Evolutionary conservation across 2,113 vertebrate genomes (phyloP), one percentile per base, ranked within the genome.

Genomic region (Neolamprologus ventralis): DNA sequence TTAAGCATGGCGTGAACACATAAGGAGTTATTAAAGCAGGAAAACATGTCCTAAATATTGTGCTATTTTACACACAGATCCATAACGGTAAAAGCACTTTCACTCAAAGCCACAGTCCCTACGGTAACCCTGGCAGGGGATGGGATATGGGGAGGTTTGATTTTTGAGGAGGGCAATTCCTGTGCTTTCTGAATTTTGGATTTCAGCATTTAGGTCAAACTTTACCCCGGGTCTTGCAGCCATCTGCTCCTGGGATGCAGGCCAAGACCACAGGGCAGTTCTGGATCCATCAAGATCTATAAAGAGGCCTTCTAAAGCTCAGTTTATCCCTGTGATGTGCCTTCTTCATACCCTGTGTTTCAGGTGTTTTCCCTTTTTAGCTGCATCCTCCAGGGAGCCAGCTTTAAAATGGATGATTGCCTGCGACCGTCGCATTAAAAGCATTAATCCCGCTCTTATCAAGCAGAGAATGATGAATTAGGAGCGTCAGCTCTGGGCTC

Each of bases 391-490:
- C 85, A 57, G 91, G 91, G 95, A 94, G 88, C 89, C 84, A 63
- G 91, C 93, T 94, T 94, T 95, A 94, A 95, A 96, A 95, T 96
- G 94, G 95, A 96, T 96, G 95, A 96, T 96, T 96, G 95, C 95
- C 93, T 92, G 93, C 89, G 83, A 94, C 94, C 91, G 85, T 87
- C 58, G 93, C 95, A 95, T 96, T 96, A 96, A 95, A 96, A 95
- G 94, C 95, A 96, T 96, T 96, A 95, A 96, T 97, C 95, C 95
- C 60, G 54, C 95, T 96, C 94, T 96, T 96, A 95, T 96, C 94
- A 95, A 94, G 94, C 94, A 92, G 94, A 91, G 95, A 94, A 94
- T 96, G 95, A 96, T 95, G 95, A 96, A 96, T 96, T 93, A 95
- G 93, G 94, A 94, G 94, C 92, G 94, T 95, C 95, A 92, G 93